Evolutionary conservation across 37 sponge, comb jelly and placozoan genomes (phyloP).

Genomic region (Cliona cf. orientalis): DNA sequence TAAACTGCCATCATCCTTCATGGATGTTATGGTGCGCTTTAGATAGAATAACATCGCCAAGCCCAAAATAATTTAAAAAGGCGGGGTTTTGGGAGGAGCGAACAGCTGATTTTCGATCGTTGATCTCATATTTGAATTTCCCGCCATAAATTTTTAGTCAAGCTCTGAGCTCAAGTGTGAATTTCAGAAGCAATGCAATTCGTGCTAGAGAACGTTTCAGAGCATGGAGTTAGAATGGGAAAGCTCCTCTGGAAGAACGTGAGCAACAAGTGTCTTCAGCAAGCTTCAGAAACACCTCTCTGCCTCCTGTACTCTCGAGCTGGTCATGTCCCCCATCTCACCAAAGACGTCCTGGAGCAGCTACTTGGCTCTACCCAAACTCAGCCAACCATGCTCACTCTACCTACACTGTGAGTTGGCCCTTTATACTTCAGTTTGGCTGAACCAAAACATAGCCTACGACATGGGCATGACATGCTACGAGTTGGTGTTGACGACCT

Average conservation of each 20-base stretch:
- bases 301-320: conserved; percentile 71
- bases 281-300: conserved; percentile 68
- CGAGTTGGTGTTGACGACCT: no score
- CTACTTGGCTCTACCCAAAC: neutral
- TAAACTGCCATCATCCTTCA: conserved; percentile 57
- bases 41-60: conserved; percentile 7
- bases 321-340: conserved; percentile 78
- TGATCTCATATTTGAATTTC: neutral
- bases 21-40: conserved; percentile 30
- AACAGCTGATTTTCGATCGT: neutral
- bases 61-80: no score
- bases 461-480: neutral
- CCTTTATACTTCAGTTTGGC: neutral
- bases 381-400: conserved; percentile 13
- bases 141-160: neutral
- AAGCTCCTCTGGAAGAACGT: conserved; percentile 14
- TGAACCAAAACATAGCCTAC: neutral
- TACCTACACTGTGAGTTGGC: conserved; percentile 56
- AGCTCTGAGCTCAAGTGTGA: neutral
- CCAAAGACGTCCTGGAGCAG: conserved; percentile 61
- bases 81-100: neutral
- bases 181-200: conserved; percentile 30
- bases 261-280: neutral
- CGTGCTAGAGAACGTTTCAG: conserved; percentile 34
- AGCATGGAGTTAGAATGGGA: conserved; percentile 52